Evolutionary conservation across 2,113 vertebrate species (phyloP).

Genomic region (Dasyornis broadbenti): DNA sequence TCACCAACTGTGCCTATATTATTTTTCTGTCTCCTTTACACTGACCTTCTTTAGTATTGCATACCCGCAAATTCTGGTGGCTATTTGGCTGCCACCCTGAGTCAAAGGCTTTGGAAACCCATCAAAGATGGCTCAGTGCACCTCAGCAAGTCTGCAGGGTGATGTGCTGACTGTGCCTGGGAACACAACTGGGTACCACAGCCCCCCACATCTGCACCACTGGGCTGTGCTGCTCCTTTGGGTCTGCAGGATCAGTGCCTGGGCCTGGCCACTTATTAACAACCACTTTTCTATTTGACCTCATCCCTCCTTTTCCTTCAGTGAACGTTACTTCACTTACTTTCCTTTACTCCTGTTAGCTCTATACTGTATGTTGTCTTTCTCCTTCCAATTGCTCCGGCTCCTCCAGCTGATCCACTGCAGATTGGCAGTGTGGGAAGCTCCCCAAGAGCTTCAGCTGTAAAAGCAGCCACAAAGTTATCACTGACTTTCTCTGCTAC

Average conservation of each 20-base stretch:
- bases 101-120: not conserved
- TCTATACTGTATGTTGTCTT: not conserved
- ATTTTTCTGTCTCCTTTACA: not conserved
- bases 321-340: not conserved
- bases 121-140: not conserved
- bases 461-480: not conserved
- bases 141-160: not conserved
- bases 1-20: not conserved
- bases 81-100: not conserved
- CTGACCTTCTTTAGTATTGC: not conserved
- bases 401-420: not conserved
- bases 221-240: not conserved
- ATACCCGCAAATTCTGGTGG: not conserved
- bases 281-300: not conserved
- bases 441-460: not conserved
- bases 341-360: not conserved
- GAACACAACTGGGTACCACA: not conserved
- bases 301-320: not conserved
- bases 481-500: not conserved
- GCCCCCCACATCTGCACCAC: rapidly evolving
- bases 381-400: not conserved
- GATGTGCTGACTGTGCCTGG: not conserved
- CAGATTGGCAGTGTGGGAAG: not conserved
- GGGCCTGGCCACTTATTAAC: not conserved
- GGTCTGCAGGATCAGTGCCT: not conserved